Evolutionary conservation across 2,797 vertebrate genomes (phyloP).

Genomic region (Catostomus latipinnis): DNA sequence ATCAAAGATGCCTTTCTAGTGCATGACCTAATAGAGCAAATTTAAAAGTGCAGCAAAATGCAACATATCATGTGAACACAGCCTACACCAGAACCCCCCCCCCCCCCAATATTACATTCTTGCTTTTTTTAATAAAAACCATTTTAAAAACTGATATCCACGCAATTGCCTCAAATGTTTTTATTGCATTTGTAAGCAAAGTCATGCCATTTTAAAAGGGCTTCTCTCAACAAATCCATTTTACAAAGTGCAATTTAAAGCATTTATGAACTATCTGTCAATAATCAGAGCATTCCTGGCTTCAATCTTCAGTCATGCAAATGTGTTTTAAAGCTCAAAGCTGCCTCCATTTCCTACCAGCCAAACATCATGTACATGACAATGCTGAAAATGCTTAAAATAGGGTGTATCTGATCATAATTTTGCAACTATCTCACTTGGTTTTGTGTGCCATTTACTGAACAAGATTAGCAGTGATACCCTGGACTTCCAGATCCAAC

Average conservation of each 20-base stretch:
- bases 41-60: no score
- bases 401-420: neutral
- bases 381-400: neutral
- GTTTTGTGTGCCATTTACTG: no score
- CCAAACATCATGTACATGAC: neutral
- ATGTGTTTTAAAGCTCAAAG: neutral
- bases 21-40: no score
- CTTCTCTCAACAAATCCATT: constrained; percentile 6
- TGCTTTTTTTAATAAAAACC: no score
- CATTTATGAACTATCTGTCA: constrained; percentile 12
- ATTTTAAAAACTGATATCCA: no score
- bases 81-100: no score
- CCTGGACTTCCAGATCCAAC: neutral
- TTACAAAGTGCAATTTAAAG: neutral
- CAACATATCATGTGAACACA: no score
- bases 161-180: neutral
- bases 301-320: neutral
- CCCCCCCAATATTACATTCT: no score
- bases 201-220: neutral
- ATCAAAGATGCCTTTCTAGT: no score
- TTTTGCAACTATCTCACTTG: neutral
- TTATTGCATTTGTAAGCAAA: constrained; percentile 17
- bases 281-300: constrained; percentile 4
- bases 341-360: neutral
- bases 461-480: neutral